Base-by-base conservation (phyloP, 1,140 invertebrate species). In the Pemphigus obesinymphae region DNA sequence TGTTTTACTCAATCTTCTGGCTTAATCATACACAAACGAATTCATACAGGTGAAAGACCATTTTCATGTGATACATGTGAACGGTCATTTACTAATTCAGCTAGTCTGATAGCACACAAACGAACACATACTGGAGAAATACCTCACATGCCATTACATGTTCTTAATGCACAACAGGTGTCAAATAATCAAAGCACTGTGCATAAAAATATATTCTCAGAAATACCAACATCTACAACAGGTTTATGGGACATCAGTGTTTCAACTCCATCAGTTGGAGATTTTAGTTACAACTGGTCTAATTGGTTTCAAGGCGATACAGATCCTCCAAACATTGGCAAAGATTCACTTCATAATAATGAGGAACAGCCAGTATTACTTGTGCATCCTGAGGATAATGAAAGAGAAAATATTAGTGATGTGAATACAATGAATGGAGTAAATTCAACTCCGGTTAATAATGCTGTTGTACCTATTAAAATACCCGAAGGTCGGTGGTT, bases 11-110 rank as follows among this genome's bases (percentile, higher is more conserved):
- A 94, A 15, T 78, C 48, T 13, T 85, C 91, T 90, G 0, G 95
- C 90, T 86, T 95, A 6, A 94, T 93, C 84, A 92, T 93, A 83
- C 93, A 95, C 84, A 88, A 94, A 85, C 88, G 93, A 34, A 93
- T 92, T 8, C 93, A 95, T 84, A 91, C 92, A 10, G 89, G 89
- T 3, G 88, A 89, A 63, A 84, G 88, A 78, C 88, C 87, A 61
- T 88, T 87, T 43, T 82, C 84, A 0, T 89, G 88, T 72, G 84
- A 83, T n/a, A 11, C 43, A 0, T 82, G 80, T 6, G 26, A 23
- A 11, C 40, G 55, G 0, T 82, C 53, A 4, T 82, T 82, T 48
- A 63, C 80, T 15, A 48, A 63, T 29, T 48, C 53, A 4, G 58
- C 40, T 20, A 82, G 55, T 45, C 15, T 83, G 23, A 83, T 66